Percentiles rank a stretch among this genome's conserved stretches.
phyloP scores from a whole-genome alignment of 2,888 invertebrate genomes.

The Gortyna flavago region DNA sequence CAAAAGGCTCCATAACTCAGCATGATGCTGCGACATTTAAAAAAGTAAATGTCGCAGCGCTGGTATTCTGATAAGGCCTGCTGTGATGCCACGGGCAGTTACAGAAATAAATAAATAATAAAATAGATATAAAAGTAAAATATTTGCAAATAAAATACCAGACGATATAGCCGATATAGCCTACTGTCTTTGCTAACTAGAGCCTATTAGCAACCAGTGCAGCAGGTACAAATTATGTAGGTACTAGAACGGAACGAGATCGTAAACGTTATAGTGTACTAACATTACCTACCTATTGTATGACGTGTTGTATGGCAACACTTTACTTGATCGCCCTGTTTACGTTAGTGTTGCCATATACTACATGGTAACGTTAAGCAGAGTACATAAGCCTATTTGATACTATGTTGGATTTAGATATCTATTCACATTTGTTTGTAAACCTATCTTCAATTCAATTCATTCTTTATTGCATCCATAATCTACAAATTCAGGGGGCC shows the following conservation, averaged over 20 bases:
- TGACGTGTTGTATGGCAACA: slow-evolving; percentile 38
- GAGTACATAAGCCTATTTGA: not conserved
- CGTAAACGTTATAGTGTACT: slow-evolving; percentile 38
- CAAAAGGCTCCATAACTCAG: too few species aligned
- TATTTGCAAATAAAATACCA: too few species aligned
- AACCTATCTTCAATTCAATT: too few species aligned
- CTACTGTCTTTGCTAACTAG: not conserved
- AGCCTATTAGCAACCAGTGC: slow-evolving; percentile 3
- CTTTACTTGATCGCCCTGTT: slow-evolving; percentile 44
- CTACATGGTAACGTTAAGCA: not conserved
- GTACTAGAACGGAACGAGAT: slow-evolving; percentile 25
- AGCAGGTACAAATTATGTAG: slow-evolving; percentile 20
- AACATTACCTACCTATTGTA: slow-evolving; percentile 12
- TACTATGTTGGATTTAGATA: not conserved
- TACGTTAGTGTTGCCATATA: slow-evolving; percentile 26
- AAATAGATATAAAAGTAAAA: too few species aligned
- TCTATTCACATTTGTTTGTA: not conserved
- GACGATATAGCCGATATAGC: not conserved
- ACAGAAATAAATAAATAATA: too few species aligned
- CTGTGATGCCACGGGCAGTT: too few species aligned
- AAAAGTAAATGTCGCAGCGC: too few species aligned
- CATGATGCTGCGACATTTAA: too few species aligned
- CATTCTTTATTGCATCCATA: too few species aligned
- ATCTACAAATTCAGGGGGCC: too few species aligned
- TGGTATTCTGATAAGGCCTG: too few species aligned